Percentiles rank a stretch among this genome's conserved stretches.
Conservation (phyloP, 2,113 vertebrate species). For the Osmerus eperlanus region DNA sequence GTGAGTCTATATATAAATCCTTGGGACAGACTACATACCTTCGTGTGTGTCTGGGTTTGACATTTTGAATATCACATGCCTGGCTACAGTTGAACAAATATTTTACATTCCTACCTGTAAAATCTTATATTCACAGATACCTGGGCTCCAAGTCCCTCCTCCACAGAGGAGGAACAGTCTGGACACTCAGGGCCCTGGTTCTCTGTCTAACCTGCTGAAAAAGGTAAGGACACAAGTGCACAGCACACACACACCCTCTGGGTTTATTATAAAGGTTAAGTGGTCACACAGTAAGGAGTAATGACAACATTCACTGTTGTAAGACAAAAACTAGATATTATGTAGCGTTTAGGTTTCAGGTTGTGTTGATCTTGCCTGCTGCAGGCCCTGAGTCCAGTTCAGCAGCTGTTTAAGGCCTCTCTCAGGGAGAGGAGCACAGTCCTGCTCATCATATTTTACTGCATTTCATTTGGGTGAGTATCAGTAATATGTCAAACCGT, state of each 20-base stretch:
- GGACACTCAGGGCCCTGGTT: background rate
- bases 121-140: no score
- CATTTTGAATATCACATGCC: no score
- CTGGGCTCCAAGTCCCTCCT: no score
- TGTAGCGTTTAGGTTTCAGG: background rate
- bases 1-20: slow-evolving; percentile 38
- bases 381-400: slow-evolving; percentile 58
- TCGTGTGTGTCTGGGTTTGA: no score
- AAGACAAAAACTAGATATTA: background rate
- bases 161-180: no score
- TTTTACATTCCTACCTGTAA: no score
- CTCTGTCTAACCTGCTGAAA: background rate
- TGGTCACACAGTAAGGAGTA: background rate
- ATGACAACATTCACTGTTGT: no score
- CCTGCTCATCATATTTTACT: slow-evolving; percentile 71
- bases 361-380: slow-evolving; percentile 6
- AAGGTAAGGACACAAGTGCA: background rate
- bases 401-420: slow-evolving; percentile 50
- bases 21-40: background rate
- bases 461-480: slow-evolving; percentile 75
- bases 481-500: background rate
- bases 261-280: background rate
- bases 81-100: no score
- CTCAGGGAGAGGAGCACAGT: slow-evolving; percentile 56
- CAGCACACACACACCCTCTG: background rate